Evolutionary conservation across 2,113 vertebrate genomes (phyloP), one percentile per base, ranked within the genome.

Genomic region (Ammodramus savannarum): DNA sequence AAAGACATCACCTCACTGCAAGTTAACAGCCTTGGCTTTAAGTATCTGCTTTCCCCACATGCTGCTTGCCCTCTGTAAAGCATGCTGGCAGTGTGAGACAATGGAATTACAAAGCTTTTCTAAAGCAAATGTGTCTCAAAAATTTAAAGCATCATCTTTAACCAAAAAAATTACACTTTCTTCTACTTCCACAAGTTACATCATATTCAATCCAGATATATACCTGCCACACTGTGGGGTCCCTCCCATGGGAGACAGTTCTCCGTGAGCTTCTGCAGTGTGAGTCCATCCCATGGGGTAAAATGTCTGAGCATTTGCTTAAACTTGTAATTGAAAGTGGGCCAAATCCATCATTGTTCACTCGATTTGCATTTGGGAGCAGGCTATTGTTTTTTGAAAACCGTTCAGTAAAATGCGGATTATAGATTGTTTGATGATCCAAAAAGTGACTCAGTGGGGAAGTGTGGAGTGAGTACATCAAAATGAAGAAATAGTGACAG

Each of bases 281-380:
- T 38, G 17, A 63, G 48, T 27, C 21, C 20, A 16, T 41, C 39
- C 77, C 85, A 82, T 38, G 90, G 63, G 57, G 62, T 87, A 72
- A 87, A 79, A 72, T 10, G 19, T 34, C 57, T 38, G 54, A 85
- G 49, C 71, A 73, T 59, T 93, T 84, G 63, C 46, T 81, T 72
- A 52, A 65, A 73, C 16, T 86, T 81, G 51, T 71, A 54, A 91
- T 79, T 95, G 85, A 91, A 85, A 13, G 10, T 2, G 4, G 59
- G 54, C 71, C 75, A 9, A 79, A 41, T 46, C 91, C 31, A 48
- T 76, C 62, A 57, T 22, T 61, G 68, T 65, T 90, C 52, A 32
- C 10, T 74, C 74, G 17, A 80, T 89, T 76, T 83, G 82, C 78
- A 66, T 73, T 95, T 87, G 22, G 18, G 59, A 95, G 15, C 48